Evolutionary conservation across 2,113 vertebrate genomes (phyloP).

Genomic region (Chrysochloris asiatica): DNA sequence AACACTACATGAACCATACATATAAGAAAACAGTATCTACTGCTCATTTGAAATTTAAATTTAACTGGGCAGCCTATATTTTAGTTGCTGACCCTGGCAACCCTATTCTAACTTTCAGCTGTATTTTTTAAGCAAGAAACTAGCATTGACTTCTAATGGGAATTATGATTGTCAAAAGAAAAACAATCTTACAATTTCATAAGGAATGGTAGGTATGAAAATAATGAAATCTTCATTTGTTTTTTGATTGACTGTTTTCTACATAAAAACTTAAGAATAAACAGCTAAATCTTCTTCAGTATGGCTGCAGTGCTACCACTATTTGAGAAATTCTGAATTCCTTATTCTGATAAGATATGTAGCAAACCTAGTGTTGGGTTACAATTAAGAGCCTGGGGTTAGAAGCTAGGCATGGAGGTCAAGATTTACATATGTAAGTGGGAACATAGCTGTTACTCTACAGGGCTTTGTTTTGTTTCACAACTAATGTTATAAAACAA

Average conservation of each 20-base stretch:
- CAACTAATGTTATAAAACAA: no score
- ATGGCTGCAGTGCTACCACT: constrained; percentile 46
- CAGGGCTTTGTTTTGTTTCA: no score
- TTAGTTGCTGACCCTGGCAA: constrained; percentile 11
- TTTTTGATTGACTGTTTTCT: constrained; percentile 17
- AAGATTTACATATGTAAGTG: background rate
- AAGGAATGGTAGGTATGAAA: constrained; percentile 4
- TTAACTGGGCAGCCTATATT: background rate
- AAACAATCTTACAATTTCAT: constrained; percentile 46
- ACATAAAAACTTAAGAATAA: background rate
- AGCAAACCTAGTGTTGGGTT: constrained; percentile 45
- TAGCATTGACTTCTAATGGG: constrained; percentile 42
- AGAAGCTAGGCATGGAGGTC: background rate
- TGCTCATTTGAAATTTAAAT: constrained; percentile 39
- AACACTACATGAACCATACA: background rate
- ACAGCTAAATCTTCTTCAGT: background rate
- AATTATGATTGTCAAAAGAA: background rate
- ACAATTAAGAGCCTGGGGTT: background rate
- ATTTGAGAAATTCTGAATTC: constrained; percentile 25
- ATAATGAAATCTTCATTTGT: constrained; percentile 47
- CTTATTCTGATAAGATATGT: constrained; percentile 51
- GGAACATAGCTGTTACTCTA: no score
- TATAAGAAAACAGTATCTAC: background rate
- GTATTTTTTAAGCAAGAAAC: constrained; percentile 64
- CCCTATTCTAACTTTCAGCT: constrained; percentile 28